Evolutionary conservation across 1,140 invertebrate genomes (phyloP), one percentile per base, ranked within the genome.

Genomic region (Drosophila asahinai): DNA sequence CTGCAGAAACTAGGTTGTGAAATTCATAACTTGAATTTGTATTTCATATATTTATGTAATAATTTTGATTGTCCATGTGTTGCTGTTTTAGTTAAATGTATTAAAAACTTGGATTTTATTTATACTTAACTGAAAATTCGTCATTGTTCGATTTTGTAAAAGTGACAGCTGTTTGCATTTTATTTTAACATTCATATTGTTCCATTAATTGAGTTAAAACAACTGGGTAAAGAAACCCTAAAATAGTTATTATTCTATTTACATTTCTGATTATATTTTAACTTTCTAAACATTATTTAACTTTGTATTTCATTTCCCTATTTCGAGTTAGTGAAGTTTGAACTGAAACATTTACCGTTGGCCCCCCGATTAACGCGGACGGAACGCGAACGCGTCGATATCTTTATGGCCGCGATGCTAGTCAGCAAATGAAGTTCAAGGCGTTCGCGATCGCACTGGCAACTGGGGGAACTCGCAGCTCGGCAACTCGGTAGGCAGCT

Each of bases 361-460:
- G 65, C 33, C 65, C 60, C n/a, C 59, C 30, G 59, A 64, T 64
- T 67, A 67, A 17, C 60, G 25, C 68, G 70, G 30, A 65, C 72
- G 54, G 54, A 55, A 55, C n/a, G 38, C 48, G 58, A 45, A 77
- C 59, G 55, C 67, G 77, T 51, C 68, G 72, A 83, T 84, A 86
- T 90, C 74, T 91, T 86, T 90, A 89, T 91, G 78, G 67, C 52
- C 52, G 71, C 81, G 79, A 74, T 82, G 84, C 84, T 73, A 68
- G 74, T 72, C 78, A 83, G 70, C 81, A 81, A 89, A 90, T 90
- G 84, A 89, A 89, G 86, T 89, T 90, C 86, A 89, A 89, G 86
- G 86, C 86, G 57, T 59, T 66, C 76, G 51, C 77, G 71, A 73
- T 77, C 75, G 75, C 33, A 68, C 57, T 77, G 74, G 74, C 73